A percentile compares a stretch with the other conserved stretches of the same genome.
Conservation (phyloP, 2,113 vertebrate species). For the Brachyhypopomus occidentalis region DNA sequence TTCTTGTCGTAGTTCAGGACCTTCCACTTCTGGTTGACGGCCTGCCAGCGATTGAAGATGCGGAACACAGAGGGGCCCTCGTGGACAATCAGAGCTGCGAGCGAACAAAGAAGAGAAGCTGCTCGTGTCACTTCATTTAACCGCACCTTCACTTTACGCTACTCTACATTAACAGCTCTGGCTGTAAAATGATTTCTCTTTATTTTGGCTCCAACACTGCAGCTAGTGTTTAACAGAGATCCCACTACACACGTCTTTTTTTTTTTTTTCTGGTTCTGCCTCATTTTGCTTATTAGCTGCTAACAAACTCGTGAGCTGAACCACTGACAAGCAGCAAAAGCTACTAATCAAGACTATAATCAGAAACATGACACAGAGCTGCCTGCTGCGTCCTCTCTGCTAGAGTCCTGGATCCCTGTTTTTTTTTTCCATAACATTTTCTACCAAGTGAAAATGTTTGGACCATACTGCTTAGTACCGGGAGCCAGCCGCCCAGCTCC, state of each 20-base stretch:
- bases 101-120: background rate
- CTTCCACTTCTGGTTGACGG: conserved; percentile 99
- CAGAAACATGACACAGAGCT: conserved; percentile 23
- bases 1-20: conserved; percentile 97
- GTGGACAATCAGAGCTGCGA: conserved; percentile 92
- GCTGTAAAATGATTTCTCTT: background rate
- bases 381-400: background rate
- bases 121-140: background rate
- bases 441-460: conserved; percentile 6
- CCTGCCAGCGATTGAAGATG: conserved; percentile 98
- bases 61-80: conserved; percentile 97
- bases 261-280: too few species aligned
- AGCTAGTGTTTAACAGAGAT: too few species aligned
- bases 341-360: background rate
- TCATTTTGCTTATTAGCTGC: background rate
- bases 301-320: conserved; percentile 2
- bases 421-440: conserved; percentile 11
- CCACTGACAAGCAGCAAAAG: background rate
- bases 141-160: background rate
- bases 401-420: conserved; percentile 14
- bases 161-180: background rate
- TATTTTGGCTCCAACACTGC: too few species aligned
- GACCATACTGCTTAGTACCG: background rate
- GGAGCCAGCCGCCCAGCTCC: too few species aligned
- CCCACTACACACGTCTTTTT: too few species aligned